Evolutionary conservation across 1,140 invertebrate genomes (phyloP).

Genomic region (Prorops nasuta): DNA sequence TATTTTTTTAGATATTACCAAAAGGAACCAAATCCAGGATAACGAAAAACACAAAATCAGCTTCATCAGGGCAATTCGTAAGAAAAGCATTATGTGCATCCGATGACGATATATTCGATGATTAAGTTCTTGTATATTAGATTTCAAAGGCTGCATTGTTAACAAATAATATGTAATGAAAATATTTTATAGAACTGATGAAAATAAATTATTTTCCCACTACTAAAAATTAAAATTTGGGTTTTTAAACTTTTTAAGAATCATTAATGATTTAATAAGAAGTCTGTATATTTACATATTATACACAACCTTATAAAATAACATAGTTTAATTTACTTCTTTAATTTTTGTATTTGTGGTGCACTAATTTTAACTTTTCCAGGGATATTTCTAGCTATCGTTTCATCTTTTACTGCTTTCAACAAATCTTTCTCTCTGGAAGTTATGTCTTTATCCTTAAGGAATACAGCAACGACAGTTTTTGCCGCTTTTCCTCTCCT

Average conservation of each 20-base stretch:
- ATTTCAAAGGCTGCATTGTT: no score
- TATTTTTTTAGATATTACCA: constrained; percentile 25
- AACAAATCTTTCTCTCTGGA: constrained; percentile 89
- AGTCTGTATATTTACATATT: neutral
- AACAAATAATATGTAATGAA: no score
- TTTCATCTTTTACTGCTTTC: constrained; percentile 91
- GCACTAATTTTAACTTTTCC: constrained; percentile 94
- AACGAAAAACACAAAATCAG: constrained; percentile 1
- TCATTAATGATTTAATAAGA: no score
- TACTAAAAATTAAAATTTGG: no score
- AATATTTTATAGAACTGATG: no score
- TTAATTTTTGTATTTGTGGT: constrained; percentile 68
- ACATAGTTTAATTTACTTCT: constrained; percentile 27
- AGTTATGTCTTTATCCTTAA: constrained; percentile 77
- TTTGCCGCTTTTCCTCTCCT: constrained; percentile 96
- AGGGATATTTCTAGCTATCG: constrained; percentile 92
- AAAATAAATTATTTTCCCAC: no score
- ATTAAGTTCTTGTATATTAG: no score
- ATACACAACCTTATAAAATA: neutral
- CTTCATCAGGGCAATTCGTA: constrained; percentile 8
- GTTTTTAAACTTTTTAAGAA: no score
- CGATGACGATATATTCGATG: constrained; percentile 43
- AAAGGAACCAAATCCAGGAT: constrained; percentile 29
- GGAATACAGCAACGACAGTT: constrained; percentile 85
- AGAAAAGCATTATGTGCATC: no score